Conservation (phyloP, 1,140 invertebrate species). For the Pogonognathellus flavescens region DNA sequence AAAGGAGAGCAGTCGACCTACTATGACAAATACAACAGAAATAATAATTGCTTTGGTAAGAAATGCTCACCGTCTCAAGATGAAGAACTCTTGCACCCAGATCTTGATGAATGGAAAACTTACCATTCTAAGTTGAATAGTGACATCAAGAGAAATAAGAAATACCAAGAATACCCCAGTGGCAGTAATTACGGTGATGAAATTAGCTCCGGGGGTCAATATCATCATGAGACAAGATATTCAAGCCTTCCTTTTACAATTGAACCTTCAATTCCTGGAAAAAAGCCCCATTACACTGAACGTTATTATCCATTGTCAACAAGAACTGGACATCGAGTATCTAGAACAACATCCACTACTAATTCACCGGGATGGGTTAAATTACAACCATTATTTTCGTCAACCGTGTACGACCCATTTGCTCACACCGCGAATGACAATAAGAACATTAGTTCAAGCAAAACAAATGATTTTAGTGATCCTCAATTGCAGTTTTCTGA, state of each 20-base stretch:
- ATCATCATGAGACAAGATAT: not conserved
- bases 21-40: slow-evolving; percentile 25
- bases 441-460: not conserved
- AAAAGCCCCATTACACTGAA: slow-evolving; percentile 4
- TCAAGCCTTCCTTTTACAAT: slow-evolving; percentile 36
- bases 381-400: slow-evolving; percentile 55
- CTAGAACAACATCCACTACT: slow-evolving; percentile 54
- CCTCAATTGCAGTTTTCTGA: slow-evolving; percentile 56
- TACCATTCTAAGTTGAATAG: slow-evolving; percentile 57
- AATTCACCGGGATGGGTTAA: slow-evolving; percentile 61
- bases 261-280: slow-evolving; percentile 22
- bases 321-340: slow-evolving; percentile 23
- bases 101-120: slow-evolving; percentile 58
- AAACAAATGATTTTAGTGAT: not conserved
- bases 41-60: slow-evolving; percentile 51
- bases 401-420: slow-evolving; percentile 63
- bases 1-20: slow-evolving; percentile 50
- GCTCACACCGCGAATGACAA: not conserved
- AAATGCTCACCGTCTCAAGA: slow-evolving; percentile 15
- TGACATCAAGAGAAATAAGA: slow-evolving; percentile 29
- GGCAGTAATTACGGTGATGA: slow-evolving; percentile 41
- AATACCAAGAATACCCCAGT: not conserved
- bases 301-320: not conserved
- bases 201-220: slow-evolving; percentile 21
- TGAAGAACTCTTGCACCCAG: slow-evolving; percentile 14